Base-by-base conservation (phyloP, 2,888 invertebrate genomes). In the Dorcus parallelipipedus region DNA sequence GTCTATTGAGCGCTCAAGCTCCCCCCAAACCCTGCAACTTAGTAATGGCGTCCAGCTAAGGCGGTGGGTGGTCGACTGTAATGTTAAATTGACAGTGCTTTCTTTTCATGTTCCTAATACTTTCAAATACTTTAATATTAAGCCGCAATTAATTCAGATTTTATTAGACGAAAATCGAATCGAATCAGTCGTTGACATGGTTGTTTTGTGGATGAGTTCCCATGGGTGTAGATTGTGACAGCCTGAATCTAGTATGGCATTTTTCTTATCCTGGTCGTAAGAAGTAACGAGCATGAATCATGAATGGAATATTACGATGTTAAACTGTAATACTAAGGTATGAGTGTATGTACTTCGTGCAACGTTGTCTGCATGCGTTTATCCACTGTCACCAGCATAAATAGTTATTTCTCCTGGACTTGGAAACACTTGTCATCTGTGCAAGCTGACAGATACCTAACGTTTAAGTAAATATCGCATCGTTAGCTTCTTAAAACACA, bases 41-140 rank as follows among this genome's bases (percentile, higher is more conserved):
- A 68, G 71, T 75, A 76, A 78, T 77, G 78, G 76, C 76, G 77
- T 74, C 73, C 72, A 69, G 69, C 70, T 75, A 71, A 75, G 75
- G 73, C 74, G 74, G 76, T 76, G 77, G 76, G 76, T 75, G 76
- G 75, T 76, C 73, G 71, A 69, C 65, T 69, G 71, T 72, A 73
- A 72, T 71, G 70, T 73, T 69, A 73, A 71, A 71, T 71, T 72
- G 71, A 73, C 71, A 70, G 71, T 73, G 73, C 68, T 71, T 69
- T 71, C 70, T 72, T 72, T 72, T 70, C 60, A 69, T 66, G 69
- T 67, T 67, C 65, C 65, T 64, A 64, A 63, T 63, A 64, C 62
- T 58, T 63, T 55, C n/a, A 67, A 66, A 66, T 69, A 67, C 62
- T 60, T 64, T 65, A 61, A 65, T 63, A 58, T 60, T 56, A 63